Evolutionary conservation across 2,797 vertebrate genomes (phyloP), one percentile per base, ranked within the genome.

Genomic region (Urophycis tenuis): DNA sequence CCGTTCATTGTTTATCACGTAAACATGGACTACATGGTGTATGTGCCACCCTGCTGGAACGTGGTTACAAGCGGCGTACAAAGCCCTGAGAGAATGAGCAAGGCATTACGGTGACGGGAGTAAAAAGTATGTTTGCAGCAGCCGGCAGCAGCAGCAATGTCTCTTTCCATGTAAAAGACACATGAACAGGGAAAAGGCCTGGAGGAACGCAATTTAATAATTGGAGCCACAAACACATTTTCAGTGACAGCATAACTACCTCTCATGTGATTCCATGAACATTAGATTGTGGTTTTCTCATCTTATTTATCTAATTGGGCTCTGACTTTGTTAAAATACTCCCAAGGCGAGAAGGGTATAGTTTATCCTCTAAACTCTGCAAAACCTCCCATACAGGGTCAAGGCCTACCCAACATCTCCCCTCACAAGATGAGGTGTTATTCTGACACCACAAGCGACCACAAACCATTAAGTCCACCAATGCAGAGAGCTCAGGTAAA

Each of bases 401-500:
- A 83, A 6, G 74, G 67, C 79, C 84, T 81, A 86, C 86, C 81
- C 87, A 90, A 88, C 84, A 85, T 79, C 29, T 74, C 34, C 83
- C 17, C 25, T 12, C 25, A 29, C 25, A 67, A 67, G 67, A 77
- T 83, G 71, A 80, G 82, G 77, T 85, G 74, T 83, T 84, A 75
- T 85, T 90, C 80, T 80, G 86, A 86, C 82, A 76, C 74, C 82
- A 84, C 78, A 81, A 85, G 85, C 74, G 70, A 83, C 30, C 73
- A 86, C 87, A 74, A 87, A 87, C 86, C 78, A 84, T 87, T 83
- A 41, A 87, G 81, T 82, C 76, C 36, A 79, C 80, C 74, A 81
- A 34, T 73, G 74, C 73, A 80, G 35, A 41, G 32, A 79, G 77
- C 30, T 9, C 6, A 73, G 75, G 78, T 84, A 74, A 88, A 86